A percentile compares a stretch with the other conserved stretches of the same genome.
phyloP scores from a whole-genome alignment of 2,113 vertebrate genomes.

The Labrus mixtus region DNA sequence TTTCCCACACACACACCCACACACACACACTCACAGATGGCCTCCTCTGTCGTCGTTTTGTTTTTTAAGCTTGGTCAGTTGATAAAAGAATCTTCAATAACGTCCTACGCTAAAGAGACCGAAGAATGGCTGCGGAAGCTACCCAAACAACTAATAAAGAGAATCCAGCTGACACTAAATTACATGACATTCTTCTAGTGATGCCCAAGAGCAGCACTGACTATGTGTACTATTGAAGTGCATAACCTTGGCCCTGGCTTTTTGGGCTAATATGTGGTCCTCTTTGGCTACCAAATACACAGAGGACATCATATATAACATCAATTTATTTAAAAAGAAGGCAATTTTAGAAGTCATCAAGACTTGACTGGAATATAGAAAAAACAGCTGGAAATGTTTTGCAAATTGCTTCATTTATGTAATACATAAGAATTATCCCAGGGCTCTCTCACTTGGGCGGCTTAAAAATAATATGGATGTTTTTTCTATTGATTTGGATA shows the following conservation, averaged over 20 bases:
- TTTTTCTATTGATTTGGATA: background rate
- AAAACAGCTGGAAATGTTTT: constrained; percentile 1
- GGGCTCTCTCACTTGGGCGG: background rate
- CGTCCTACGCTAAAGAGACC: background rate
- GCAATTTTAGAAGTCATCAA: background rate
- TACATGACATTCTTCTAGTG: background rate
- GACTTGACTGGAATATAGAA: background rate
- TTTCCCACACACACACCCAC: constrained; percentile 3
- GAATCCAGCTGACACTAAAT: background rate
- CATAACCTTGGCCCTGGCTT: background rate
- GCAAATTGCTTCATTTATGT: background rate
- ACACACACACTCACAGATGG: background rate
- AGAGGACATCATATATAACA: too few relatives aligned
- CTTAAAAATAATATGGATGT: too few relatives aligned
- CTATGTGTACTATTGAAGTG: background rate
- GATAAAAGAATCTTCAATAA: background rate
- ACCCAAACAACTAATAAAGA: background rate
- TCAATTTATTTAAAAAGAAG: background rate
- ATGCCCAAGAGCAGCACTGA: background rate
- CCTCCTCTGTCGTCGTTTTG: background rate
- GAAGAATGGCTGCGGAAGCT: background rate
- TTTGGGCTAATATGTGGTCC: background rate
- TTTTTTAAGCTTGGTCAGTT: constrained; percentile 11
- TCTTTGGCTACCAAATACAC: background rate
- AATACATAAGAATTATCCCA: background rate